Evolutionary conservation across 2,797 vertebrate genomes (phyloP), one percentile per base, ranked within the genome.

Genomic region (Distichodus sexfasciatus): DNA sequence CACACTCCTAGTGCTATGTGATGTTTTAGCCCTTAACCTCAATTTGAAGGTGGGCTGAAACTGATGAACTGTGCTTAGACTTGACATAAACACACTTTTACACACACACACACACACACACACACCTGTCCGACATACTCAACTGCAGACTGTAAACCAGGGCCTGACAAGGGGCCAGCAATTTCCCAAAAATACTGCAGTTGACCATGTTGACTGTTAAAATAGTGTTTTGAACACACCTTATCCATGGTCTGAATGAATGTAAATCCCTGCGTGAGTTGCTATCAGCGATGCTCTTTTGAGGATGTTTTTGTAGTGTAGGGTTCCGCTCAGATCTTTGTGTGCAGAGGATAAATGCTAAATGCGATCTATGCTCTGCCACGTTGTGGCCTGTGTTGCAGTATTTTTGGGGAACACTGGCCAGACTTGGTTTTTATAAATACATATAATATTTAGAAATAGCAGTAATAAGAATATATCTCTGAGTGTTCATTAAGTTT

Each of bases 11-110:
- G 86, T 88, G 92, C 91, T 92, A 78, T 85, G 81, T 98, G 96
- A 97, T 23, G 89, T 93, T 81, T 79, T 90, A 3, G 86, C 90
- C 91, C 80, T 0, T 87, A 98, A 91, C 90, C 94, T 60, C 54
- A 72, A 48, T 8, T 26, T 10, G 35, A 44, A 82, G 95, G 91
- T 85, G 93, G 89, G 92, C 85, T 29, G 72, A 21, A 75, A 90
- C 90, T 19, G 93, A 95, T 92, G 86, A 81, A 82, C 87, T 87
- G 69, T 66, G 74, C 80, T 63, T 67, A 76, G 58, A 40, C 77
- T 67, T 53, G 76, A 86, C 81, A 77, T 55, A 73, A 78, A 76
- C 24, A 50, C 35, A 50, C 23, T 21, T 58, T 47, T 68, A 48
- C 31, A 68, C 15, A 61, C 41, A 66, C 12, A 36, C 15, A 19